Percentiles rank a stretch among this genome's conserved stretches.
These are phyloP conservation scores for Cricetomys ansorgei DNA, from an alignment of 2,113 vertebrate species.

Conservation along the genomic window DNA sequence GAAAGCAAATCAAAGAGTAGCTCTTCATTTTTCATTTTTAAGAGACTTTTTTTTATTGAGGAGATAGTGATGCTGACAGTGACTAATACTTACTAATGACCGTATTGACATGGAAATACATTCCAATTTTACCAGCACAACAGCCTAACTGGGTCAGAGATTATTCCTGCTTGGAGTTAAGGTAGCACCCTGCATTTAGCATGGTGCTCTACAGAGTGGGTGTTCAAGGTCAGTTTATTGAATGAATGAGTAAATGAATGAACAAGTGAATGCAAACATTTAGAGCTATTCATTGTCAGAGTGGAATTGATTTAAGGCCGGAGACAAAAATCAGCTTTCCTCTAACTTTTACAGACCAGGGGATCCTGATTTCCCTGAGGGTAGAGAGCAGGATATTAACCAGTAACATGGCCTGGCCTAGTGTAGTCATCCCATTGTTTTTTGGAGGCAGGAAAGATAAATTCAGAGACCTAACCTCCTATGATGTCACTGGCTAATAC, in stretches of 20 bases:
- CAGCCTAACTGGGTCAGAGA: background rate
- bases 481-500: background rate
- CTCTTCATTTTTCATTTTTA: slow-evolving; percentile 22
- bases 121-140: slow-evolving; percentile 4
- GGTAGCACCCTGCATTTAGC: background rate
- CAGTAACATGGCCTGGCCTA: background rate
- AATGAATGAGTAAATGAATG: slow-evolving; percentile 58
- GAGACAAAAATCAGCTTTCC: slow-evolving; percentile 38
- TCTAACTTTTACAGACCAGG: background rate
- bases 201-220: background rate
- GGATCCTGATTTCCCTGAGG: background rate
- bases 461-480: background rate
- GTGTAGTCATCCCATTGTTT: background rate
- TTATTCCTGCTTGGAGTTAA: background rate
- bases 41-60: slow-evolving; percentile 9
- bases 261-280: slow-evolving; percentile 34
- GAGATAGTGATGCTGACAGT: background rate
- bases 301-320: slow-evolving; percentile 43
- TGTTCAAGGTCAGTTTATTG: slow-evolving; percentile 42
- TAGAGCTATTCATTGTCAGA: background rate
- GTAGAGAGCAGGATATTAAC: background rate
- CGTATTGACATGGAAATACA: background rate
- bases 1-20: background rate
- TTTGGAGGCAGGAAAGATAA: slow-evolving; percentile 8
- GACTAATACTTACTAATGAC: background rate